phyloP scores from a whole-genome alignment of 2,888 invertebrate species.

The Geotrupes spiniger region DNA sequence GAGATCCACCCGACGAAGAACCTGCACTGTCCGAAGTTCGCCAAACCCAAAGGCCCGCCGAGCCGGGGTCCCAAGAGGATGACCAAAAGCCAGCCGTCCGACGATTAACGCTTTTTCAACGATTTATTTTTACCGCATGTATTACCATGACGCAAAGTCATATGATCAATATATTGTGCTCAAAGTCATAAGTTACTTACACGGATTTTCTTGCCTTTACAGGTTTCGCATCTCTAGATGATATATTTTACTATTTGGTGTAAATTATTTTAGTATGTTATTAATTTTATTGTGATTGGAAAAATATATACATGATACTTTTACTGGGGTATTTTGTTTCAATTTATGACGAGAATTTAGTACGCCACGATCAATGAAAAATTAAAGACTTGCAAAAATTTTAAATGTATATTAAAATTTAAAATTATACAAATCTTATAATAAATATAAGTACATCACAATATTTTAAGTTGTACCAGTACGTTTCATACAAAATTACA shows the following conservation, averaged over 20 bases:
- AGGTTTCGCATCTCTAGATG: constrained; percentile 1
- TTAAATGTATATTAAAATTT: no score
- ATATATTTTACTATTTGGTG: background rate
- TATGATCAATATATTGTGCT: constrained; percentile 2
- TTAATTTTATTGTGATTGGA: background rate
- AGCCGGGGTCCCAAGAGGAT: constrained; percentile 88
- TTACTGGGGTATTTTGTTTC: no score
- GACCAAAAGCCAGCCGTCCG: constrained; percentile 62
- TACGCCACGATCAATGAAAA: no score
- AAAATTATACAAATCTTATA: no score
- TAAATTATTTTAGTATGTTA: no score
- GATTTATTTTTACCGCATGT: background rate
- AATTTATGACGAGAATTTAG: no score
- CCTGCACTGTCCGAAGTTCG: constrained; percentile 86
- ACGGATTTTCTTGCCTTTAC: background rate
- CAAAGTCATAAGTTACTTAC: constrained; percentile 4
- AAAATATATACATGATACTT: constrained; percentile 10
- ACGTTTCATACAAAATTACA: no score
- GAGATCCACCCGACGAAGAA: constrained; percentile 92
- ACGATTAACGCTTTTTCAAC: constrained; percentile 8
- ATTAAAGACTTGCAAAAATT: no score
- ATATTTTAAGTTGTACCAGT: no score
- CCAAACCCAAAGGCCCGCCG: constrained; percentile 95
- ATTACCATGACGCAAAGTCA: background rate
- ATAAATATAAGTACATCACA: no score